phyloP scores from a whole-genome alignment of 1,140 invertebrate species.

The Danaus melanippus region DNA sequence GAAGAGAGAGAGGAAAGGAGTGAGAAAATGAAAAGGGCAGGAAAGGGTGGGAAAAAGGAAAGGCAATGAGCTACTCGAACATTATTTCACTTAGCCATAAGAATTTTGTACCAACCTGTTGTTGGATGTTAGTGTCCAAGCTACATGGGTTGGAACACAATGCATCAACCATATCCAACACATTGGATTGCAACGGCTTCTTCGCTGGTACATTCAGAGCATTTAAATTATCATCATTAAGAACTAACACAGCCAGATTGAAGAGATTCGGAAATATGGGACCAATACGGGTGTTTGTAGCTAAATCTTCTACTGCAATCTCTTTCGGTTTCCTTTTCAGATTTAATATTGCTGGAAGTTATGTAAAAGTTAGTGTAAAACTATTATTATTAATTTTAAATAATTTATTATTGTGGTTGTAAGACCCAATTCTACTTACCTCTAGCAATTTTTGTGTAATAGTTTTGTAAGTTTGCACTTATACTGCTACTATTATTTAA shows the following conservation, averaged over 20 bases:
- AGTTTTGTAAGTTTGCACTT: conserved; percentile 58
- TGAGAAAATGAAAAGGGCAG: too few relatives aligned
- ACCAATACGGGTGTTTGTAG: conserved; percentile 64
- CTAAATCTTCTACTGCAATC: conserved; percentile 63
- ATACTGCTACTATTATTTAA: conserved; percentile 50
- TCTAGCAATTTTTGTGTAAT: conserved; percentile 67
- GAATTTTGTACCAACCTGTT: conserved; percentile 40
- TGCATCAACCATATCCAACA: conserved; percentile 65
- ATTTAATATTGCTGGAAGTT: conserved; percentile 62
- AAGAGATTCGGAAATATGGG: conserved; percentile 69
- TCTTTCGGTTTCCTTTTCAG: conserved; percentile 58
- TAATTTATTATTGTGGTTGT: too few relatives aligned
- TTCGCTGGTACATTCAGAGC: conserved; percentile 59
- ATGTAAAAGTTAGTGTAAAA: too few relatives aligned
- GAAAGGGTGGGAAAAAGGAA: too few relatives aligned
- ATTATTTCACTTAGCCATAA: too few relatives aligned
- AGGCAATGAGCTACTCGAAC: too few relatives aligned
- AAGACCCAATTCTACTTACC: conserved; percentile 32
- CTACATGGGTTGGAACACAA: conserved; percentile 67
- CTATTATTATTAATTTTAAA: too few relatives aligned
- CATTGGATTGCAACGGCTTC: conserved; percentile 61
- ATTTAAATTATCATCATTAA: conserved; percentile 66
- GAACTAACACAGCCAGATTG: conserved; percentile 60
- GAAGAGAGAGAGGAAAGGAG: too few relatives aligned
- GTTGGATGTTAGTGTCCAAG: conserved; percentile 66